These are phyloP conservation scores for Eugnorisma glareosa DNA, from an alignment of 2,888 invertebrate species.

Conservation along the genomic window DNA sequence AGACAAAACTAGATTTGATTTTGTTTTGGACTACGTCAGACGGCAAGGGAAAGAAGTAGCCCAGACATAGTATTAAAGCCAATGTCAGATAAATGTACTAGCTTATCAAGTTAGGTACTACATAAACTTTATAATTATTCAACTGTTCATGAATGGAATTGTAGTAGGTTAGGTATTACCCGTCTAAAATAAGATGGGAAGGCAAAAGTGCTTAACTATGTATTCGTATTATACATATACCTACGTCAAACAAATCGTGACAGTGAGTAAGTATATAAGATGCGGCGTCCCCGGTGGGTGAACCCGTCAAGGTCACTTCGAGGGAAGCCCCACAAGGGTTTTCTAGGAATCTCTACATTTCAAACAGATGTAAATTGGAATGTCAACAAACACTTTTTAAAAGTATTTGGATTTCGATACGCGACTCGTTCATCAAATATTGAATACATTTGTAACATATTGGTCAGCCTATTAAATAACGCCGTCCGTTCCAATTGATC, in stretches of 20 bases:
- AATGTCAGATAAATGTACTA: conserved; percentile 19
- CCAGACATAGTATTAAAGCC: background rate
- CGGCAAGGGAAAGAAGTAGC: background rate
- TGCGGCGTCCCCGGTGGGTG: conserved; percentile 79
- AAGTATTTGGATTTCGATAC: conserved; percentile 37
- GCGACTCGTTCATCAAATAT: conserved; percentile 39
- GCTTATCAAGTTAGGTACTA: conserved; percentile 43
- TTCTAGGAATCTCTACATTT: conserved; percentile 78
- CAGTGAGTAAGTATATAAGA: conserved; percentile 80
- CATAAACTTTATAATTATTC: conserved; percentile 63
- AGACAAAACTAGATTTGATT: background rate
- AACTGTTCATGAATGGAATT: conserved; percentile 68
- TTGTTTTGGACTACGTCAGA: background rate
- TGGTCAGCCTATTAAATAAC: conserved; percentile 52
- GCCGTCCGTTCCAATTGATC: conserved; percentile 51
- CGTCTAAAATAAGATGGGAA: conserved; percentile 62
- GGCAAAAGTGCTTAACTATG: conserved; percentile 60
- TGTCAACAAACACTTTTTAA: conserved; percentile 52
- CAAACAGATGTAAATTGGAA: conserved; percentile 64
- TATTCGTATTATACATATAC: conserved; percentile 62
- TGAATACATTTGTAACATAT: conserved; percentile 34
- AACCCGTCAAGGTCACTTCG: conserved; percentile 81
- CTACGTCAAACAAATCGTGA: conserved; percentile 72
- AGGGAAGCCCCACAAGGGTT: conserved; percentile 80
- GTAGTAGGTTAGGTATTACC: conserved; percentile 57